phyloP scores from a whole-genome alignment of 2,888 invertebrate species.

The Sinelater perroti region DNA sequence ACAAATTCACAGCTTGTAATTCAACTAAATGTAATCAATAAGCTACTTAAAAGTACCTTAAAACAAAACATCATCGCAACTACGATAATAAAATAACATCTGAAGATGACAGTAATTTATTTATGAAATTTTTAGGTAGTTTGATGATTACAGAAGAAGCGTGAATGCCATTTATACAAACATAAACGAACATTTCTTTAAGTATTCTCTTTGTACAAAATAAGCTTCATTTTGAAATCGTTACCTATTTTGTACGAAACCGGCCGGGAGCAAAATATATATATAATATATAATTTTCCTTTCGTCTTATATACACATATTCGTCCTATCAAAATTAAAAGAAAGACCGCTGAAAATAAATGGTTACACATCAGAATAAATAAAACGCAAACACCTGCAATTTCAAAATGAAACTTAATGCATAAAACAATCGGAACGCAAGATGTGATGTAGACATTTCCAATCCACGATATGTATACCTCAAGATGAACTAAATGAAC shows the following conservation, averaged over 20 bases:
- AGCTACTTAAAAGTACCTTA: background rate
- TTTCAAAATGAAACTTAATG: slow-evolving; percentile 44
- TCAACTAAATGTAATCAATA: background rate
- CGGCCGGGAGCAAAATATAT: slow-evolving; percentile 7
- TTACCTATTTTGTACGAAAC: slow-evolving; percentile 10
- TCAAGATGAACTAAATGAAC: slow-evolving; percentile 49
- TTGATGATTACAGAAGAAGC: slow-evolving; percentile 36
- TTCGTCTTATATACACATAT: slow-evolving; percentile 29
- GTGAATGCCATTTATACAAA: slow-evolving; percentile 42
- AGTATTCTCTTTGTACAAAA: slow-evolving; percentile 45
- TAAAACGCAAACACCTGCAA: slow-evolving; percentile 26
- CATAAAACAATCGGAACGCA: slow-evolving; percentile 32
- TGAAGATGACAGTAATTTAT: slow-evolving; percentile 22
- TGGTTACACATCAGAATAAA: slow-evolving; percentile 28
- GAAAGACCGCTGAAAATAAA: slow-evolving; percentile 30
- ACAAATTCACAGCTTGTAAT: slow-evolving; percentile 19
- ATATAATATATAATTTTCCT: slow-evolving; percentile 11
- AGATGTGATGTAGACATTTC: slow-evolving; percentile 48
- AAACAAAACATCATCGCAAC: background rate
- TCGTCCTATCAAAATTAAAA: slow-evolving; percentile 37
- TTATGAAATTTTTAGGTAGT: slow-evolving; percentile 31
- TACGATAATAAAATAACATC: slow-evolving; percentile 10
- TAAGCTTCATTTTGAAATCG: slow-evolving; percentile 46
- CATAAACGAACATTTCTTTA: slow-evolving; percentile 41
- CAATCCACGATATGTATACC: slow-evolving; percentile 53